Percentiles rank a stretch among this genome's conserved stretches.
Evolutionary conservation across 2,888 invertebrate species (phyloP).

Genomic region (Zelleria hepariella): DNA sequence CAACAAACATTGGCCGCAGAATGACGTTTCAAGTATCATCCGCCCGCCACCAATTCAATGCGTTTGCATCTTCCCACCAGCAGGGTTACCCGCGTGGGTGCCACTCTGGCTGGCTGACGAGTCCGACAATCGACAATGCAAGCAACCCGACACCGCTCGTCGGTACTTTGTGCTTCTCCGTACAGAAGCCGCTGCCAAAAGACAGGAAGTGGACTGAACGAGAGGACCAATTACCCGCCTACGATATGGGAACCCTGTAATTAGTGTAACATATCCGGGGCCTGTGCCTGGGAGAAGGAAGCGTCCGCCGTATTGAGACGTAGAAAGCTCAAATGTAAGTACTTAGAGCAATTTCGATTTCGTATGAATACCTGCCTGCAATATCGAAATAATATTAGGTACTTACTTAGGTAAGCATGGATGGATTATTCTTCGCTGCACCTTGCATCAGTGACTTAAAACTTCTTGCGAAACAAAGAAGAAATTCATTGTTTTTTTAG

Average conservation of each 20-base stretch:
- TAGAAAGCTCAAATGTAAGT: not conserved
- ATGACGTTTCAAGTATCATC: not conserved
- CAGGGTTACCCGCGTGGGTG: conserved; percentile 39
- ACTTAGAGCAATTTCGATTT: not conserved
- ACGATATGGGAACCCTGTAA: conserved; percentile 65
- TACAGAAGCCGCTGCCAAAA: conserved; percentile 48
- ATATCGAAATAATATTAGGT: too few relatives aligned
- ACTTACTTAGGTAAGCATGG: too few relatives aligned
- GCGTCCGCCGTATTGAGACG: not conserved
- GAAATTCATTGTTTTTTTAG: too few relatives aligned
- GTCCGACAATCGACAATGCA: conserved; percentile 18
- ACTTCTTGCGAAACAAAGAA: too few relatives aligned
- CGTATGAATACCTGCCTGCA: not conserved
- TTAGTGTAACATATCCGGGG: conserved; percentile 60
- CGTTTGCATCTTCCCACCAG: not conserved
- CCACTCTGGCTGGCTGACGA: conserved; percentile 38
- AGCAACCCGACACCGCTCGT: conserved; percentile 50
- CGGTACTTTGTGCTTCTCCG: conserved; percentile 47
- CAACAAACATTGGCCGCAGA: not conserved
- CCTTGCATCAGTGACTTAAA: too few relatives aligned
- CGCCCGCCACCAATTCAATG: not conserved
- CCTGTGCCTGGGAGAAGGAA: not conserved
- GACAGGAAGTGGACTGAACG: conserved; percentile 65
- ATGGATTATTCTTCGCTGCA: too few relatives aligned
- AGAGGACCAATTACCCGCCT: conserved; percentile 68